Evolutionary conservation across 1,140 invertebrate species (phyloP).

Genomic region (Cyclina sinensis): DNA sequence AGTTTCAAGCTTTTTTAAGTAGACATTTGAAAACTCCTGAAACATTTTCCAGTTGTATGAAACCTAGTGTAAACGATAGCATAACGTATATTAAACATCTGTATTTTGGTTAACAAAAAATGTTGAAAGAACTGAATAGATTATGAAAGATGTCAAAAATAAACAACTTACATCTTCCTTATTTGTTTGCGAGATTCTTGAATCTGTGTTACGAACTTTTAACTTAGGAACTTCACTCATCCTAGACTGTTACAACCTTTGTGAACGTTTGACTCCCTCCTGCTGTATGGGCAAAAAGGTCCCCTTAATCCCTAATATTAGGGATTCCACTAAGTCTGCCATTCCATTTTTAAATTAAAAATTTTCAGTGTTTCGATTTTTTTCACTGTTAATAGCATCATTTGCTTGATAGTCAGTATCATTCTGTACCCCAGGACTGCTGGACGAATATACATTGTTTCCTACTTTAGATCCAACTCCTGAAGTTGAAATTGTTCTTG

Average conservation of each 20-base stretch:
- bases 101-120: too few relatives aligned
- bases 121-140: too few relatives aligned
- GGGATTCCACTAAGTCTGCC: conserved; percentile 3
- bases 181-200: conserved; percentile 42
- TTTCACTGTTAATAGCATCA: background rate
- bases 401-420: background rate
- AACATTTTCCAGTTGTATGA: too few relatives aligned
- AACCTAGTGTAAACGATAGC: too few relatives aligned
- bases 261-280: conserved; percentile 39
- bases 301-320: conserved; percentile 36
- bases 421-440: background rate
- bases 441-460: background rate
- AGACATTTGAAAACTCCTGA: too few relatives aligned
- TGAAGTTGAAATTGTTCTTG: conserved; percentile 3
- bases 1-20: too few relatives aligned
- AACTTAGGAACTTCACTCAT: conserved; percentile 46
- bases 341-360: conserved; percentile 2
- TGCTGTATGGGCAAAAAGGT: background rate
- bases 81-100: too few relatives aligned
- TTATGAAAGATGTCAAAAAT: too few relatives aligned
- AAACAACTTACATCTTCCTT: conserved; percentile 35
- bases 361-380: background rate
- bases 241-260: conserved; percentile 47
- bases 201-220: conserved; percentile 54
- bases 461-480: background rate